Percentiles rank a stretch among this genome's conserved stretches.
These are phyloP conservation scores for Lepus oiostolus DNA, from an alignment of 2,797 vertebrate species.

Conservation along the genomic window DNA sequence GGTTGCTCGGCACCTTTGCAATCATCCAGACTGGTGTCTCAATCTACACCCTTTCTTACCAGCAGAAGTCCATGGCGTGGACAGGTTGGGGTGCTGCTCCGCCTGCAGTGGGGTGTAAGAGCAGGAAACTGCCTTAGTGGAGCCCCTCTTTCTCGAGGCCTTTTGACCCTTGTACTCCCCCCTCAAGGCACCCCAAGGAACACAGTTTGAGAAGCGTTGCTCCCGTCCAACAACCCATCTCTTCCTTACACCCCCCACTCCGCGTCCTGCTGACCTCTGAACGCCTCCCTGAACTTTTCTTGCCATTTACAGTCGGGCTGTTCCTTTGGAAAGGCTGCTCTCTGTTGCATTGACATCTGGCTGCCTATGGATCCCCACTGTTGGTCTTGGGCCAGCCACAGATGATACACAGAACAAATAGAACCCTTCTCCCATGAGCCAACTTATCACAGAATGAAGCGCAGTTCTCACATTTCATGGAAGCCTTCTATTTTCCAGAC, in stretches of 20 bases:
- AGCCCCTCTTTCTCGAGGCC: too few species aligned
- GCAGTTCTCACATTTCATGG: not conserved
- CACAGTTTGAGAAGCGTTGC: not conserved
- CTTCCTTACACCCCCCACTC: not conserved
- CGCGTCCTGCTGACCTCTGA: not conserved
- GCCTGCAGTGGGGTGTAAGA: not conserved
- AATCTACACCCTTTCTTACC: not conserved
- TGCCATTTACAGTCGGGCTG: not conserved
- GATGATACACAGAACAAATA: not conserved
- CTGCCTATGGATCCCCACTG: too few species aligned
- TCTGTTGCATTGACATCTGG: slow-evolving; percentile 19
- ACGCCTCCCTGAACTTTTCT: not conserved
- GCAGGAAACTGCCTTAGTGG: not conserved
- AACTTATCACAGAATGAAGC: not conserved
- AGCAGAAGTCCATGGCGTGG: not conserved
- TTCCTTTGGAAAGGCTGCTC: slow-evolving; percentile 6
- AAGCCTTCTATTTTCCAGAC: not conserved
- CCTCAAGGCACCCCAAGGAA: not conserved
- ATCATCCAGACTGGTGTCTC: not conserved
- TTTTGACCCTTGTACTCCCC: not conserved
- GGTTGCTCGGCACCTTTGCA: not conserved
- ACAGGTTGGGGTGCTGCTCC: not conserved
- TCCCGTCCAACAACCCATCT: not conserved
- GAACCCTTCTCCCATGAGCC: not conserved
- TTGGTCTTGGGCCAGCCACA: not conserved